Base-by-base conservation (phyloP, 2,888 invertebrate species). In the Antheraea yamamai region DNA sequence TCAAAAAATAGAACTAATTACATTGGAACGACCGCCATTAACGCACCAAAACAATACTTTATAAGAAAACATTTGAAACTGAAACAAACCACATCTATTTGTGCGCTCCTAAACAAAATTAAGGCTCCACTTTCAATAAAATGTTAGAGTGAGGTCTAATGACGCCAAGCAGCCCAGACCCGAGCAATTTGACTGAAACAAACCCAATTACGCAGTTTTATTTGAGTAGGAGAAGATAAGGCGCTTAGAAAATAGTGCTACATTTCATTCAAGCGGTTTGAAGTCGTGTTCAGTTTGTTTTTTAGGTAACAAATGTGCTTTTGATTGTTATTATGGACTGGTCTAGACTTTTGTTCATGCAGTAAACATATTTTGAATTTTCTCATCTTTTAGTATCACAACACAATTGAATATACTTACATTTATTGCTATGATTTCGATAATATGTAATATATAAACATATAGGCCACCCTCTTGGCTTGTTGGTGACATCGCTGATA, bases 161-260 rank as follows among this genome's bases (percentile, higher is more conserved):
- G 83, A 84, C 78, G 80, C 79, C 79, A 84, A 81, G 81, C 83
- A 79, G 82, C 79, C 80, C 81, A 81, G 79, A 81, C 80, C 81
- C 81, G 78, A 80, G 79, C 85, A 83, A 86, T 86, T 88, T 86
- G 82, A 87, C 86, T 81, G 80, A 83, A 85, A 85, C 83, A 86
- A 86, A 85, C 84, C 83, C 82, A 87, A 88, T 87, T 88, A 86
- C 83, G 81, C 83, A 83, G 85, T 85, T 87, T 87, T 87, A 84
- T 87, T 87, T 83, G 80, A 82, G 82, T 84, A 80, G 78, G 78
- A 80, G 77, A 77, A 80, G 80, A 82, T 81, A 79, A 82, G 80
- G 79, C 79, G 80, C 77, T 80, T 79, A 81, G 78, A 74, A 80
- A 78, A 80, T 79, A 77, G 61, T 72, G 76, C 72, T 75, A 76